A percentile compares a stretch with the other conserved stretches of the same genome.
Evolutionary conservation across 2,113 vertebrate genomes (phyloP).

Genomic region (Bubo bubo): DNA sequence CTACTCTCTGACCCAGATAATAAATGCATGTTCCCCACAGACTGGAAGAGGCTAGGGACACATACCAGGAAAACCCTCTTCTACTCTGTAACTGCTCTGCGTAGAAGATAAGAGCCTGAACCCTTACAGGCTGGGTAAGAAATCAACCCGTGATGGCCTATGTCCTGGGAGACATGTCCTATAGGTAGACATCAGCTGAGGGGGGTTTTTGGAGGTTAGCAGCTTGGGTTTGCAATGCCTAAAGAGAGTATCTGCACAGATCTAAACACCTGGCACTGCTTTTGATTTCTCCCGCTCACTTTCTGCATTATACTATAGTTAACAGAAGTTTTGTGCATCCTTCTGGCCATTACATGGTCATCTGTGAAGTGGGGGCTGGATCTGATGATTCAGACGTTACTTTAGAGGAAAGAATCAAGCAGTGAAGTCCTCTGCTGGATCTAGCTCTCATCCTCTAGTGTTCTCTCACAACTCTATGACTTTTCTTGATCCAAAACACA

Average conservation of each 20-base stretch:
- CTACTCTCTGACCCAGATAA: neutral
- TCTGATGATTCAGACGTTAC: neutral
- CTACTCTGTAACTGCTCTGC: accelerated
- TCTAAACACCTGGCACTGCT: neutral
- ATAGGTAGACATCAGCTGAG: neutral
- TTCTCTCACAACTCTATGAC: neutral
- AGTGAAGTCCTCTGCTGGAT: neutral
- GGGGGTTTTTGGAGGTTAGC: neutral
- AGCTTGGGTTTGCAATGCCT: neutral
- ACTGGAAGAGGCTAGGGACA: neutral
- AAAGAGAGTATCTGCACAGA: neutral
- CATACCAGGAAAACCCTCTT: neutral
- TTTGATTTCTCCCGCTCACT: neutral
- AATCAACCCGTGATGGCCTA: accelerated
- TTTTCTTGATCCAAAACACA: neutral
- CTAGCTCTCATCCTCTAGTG: neutral
- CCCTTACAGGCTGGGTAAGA: neutral
- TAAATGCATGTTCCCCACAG: neutral
- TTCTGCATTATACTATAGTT: neutral
- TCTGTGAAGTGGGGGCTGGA: neutral
- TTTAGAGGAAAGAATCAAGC: neutral
- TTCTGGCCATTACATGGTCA: neutral
- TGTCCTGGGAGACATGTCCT: neutral
- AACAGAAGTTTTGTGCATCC: neutral
- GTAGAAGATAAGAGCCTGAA: neutral